Percentiles rank a stretch among this genome's conserved stretches.
Evolutionary conservation across 2,888 invertebrate species (phyloP).

Genomic region (Creontiades dilutus): DNA sequence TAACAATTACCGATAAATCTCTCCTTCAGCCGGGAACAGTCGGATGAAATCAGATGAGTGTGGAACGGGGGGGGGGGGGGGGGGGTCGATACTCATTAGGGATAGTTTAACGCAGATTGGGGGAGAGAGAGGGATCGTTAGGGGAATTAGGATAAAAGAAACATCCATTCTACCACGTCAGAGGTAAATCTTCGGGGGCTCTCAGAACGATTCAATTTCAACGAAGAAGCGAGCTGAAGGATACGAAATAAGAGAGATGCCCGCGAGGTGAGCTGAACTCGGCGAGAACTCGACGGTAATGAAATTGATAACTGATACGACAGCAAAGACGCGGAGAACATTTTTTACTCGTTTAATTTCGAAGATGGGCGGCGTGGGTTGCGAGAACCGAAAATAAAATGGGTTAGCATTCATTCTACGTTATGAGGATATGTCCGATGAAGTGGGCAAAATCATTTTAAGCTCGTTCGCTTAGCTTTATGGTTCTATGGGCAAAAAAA

Average conservation of each 20-base stretch:
- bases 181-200: not conserved
- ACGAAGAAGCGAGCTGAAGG: not conserved
- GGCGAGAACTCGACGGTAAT: not conserved
- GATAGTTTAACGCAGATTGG: not conserved
- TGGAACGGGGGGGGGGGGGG: not conserved
- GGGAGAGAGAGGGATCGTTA: constrained; percentile 36
- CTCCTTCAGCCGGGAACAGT: not conserved
- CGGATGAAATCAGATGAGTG: not conserved
- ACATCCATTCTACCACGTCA: constrained; percentile 45
- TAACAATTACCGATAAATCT: not conserved
- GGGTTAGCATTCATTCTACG: too few relatives aligned
- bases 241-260: constrained; percentile 6
- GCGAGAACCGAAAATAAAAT: too few relatives aligned
- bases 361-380: too few relatives aligned
- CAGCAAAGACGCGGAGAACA: too few relatives aligned
- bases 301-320: too few relatives aligned
- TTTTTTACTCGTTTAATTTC: too few relatives aligned
- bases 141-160: constrained; percentile 53
- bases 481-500: too few relatives aligned
- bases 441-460: too few relatives aligned
- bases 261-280: not conserved
- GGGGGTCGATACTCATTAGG: constrained; percentile 15
- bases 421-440: too few relatives aligned
- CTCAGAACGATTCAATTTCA: not conserved
- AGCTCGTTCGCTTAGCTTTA: too few relatives aligned